Percentiles rank a stretch among this genome's conserved stretches.
phyloP scores from a whole-genome alignment of 2,888 invertebrate species.

The Ornithoptera alexandrae region DNA sequence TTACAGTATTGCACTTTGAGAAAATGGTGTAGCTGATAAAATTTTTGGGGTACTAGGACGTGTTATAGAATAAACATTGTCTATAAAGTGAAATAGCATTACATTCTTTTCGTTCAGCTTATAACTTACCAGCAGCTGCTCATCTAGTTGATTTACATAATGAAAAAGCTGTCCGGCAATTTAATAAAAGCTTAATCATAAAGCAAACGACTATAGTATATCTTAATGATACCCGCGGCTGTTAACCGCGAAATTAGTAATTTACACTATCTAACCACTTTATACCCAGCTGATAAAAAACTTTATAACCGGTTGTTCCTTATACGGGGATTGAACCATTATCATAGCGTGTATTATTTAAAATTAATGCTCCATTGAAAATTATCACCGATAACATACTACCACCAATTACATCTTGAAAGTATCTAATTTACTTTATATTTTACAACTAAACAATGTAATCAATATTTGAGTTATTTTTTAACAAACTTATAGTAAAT shows the following conservation, averaged over 20 bases:
- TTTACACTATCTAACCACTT: neutral
- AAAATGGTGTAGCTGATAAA: too few relatives aligned
- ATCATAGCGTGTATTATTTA: conserved; percentile 4
- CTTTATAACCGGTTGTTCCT: conserved; percentile 12
- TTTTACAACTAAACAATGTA: neutral
- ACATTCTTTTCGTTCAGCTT: neutral
- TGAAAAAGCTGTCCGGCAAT: neutral
- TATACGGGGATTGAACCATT: conserved; percentile 19
- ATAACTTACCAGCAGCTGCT: neutral
- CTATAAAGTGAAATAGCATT: neutral
- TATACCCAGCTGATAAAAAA: neutral
- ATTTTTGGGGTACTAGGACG: too few relatives aligned
- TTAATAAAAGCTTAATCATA: neutral
- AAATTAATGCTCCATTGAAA: neutral
- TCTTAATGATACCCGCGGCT: neutral
- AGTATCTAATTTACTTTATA: neutral
- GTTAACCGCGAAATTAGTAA: conserved; percentile 4
- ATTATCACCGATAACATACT: conserved; percentile 2
- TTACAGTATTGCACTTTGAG: too few relatives aligned
- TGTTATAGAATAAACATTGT: too few relatives aligned
- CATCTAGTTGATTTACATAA: neutral
- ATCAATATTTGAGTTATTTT: neutral
- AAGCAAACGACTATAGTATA: neutral
- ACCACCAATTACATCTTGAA: neutral
- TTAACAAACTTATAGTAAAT: neutral